Evolutionary conservation across 92 coral and sea anemone species (phyloP), one percentile per base, ranked within the genome.

Genomic region (Palythoa heliodiscus): DNA sequence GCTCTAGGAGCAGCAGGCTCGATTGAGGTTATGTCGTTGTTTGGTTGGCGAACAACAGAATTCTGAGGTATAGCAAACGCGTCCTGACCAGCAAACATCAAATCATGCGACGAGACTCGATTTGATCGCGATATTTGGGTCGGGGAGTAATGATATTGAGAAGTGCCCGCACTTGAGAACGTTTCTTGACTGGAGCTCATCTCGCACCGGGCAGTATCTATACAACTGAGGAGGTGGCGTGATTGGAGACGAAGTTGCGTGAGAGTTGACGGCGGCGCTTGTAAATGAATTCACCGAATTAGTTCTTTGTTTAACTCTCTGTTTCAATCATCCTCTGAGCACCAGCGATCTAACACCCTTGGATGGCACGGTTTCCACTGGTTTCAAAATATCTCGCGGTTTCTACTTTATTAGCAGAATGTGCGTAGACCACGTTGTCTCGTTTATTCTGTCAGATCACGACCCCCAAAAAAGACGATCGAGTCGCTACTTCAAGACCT

Each of bases 101-200:
- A 92, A 69, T 94, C 98, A 76, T 94, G 98, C 71, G 95, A 78
- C 53, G 98, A 92, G 58, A 95, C 88, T 73, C 98, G 95, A 70
- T 83, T 89, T 71, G 98, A 90, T 47, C 98, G 93, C 72, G 92
- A 84, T 78, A 84, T 84, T 83, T 94, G 98, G 80, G 93, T 92
- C 86, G 92, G 75, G 52, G 93, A 73, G 86, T 87, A 92, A 64
- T 94, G 88, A 88, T 88, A 92, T 86, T 90, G 95, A 71, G 95
- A 87, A 82, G 87, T 91, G 75, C 89, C 81, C 55, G 95, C 87
- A 20, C 77, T 90, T 82, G 87, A 86, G 90, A 88, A 92, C 69
- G 93, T 78, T 66, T 92, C 98, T 88, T 94, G 95, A 78, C 91
- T 86, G 54, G 95, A 82, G 87, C 93, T 92, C 98, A 94, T 94